Evolutionary conservation across 2,113 vertebrate genomes (phyloP), one percentile per base, ranked within the genome.

Genomic region (Lates calcarifer): DNA sequence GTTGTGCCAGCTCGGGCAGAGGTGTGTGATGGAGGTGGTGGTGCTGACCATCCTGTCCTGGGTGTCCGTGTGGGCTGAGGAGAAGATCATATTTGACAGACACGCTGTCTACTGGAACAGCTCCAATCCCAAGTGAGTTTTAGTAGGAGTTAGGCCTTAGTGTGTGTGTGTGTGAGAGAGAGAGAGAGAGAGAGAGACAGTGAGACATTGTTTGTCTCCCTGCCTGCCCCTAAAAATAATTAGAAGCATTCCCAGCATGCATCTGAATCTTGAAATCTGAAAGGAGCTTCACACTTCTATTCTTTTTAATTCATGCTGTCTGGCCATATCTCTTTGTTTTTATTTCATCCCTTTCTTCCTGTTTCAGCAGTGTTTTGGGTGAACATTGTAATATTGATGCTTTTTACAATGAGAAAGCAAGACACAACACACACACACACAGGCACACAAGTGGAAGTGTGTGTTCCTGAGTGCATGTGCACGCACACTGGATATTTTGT

Each of bases 71-170:
- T 93, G 94, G 92, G 91, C 94, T 41, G 95, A 95, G 85, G 95
- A 95, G 91, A 94, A 94, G 93, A 94, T 95, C 90, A 91, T 94
- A 61, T 94, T 95, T 65, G 95, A 95, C 87, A 90, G 94, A 89
- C 94, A 95, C 74, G 87, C 94, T 15, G 95, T 95, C 80, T 95
- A 95, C 92, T 95, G 95, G 95, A 95, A 95, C 94, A 95, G 94
- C 90, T 94, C 95, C 71, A 95, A 95, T 69, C 91, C 94, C 92
- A 95, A 95, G 95, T 95, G 79, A 92, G 94, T 92, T 28, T 28
- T 53, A 18, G 18, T 51, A 5, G 12, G 29, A 71, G 56, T 86
- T 78, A 33, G 31, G 28, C 47, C 43, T 72, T 4, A 12, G 72
- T 79, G 75, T 79, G 62, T 70, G 22, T 47, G 60, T 75, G 69